Conservation (phyloP, 2,888 invertebrate species). For the Machimus atricapillus region DNA sequence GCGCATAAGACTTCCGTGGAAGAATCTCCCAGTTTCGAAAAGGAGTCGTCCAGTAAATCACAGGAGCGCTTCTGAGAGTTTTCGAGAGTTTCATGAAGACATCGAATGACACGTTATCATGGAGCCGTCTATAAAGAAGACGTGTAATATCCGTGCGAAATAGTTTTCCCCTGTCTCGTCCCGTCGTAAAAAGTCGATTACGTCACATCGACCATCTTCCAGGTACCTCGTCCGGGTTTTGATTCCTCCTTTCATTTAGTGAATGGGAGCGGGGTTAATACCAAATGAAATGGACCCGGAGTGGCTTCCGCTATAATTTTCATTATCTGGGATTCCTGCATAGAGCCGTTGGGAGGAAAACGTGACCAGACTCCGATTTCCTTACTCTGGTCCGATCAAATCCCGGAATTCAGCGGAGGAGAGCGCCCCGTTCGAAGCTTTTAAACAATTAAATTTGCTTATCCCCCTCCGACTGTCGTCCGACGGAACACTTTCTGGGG, state of each 20-base stretch:
- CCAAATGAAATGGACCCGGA: background rate
- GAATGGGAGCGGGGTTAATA: background rate
- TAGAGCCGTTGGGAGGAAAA: constrained; percentile 11
- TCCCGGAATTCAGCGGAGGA: background rate
- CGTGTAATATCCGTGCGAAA: constrained; percentile 17
- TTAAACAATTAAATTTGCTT: constrained; percentile 23
- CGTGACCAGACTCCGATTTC: constrained; percentile 35
- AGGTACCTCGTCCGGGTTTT: background rate
- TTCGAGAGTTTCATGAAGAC: background rate
- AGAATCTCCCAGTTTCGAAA: background rate
- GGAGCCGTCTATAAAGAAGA: background rate
- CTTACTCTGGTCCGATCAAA: constrained; percentile 33
- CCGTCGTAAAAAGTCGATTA: constrained; percentile 18
- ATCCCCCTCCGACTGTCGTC: background rate
- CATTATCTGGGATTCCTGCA: constrained; percentile 13
- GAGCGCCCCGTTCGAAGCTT: background rate
- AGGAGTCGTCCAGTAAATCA: background rate
- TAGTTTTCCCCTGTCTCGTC: background rate
- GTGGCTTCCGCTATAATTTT: constrained; percentile 22
- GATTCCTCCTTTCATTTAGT: background rate
- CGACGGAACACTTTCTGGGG: background rate
- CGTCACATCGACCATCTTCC: background rate
- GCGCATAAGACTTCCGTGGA: background rate
- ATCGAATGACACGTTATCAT: constrained; percentile 23
- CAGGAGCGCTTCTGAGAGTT: background rate